phyloP scores from a whole-genome alignment of 92 coral and sea anemone genomes.

The Siderastrea siderea region DNA sequence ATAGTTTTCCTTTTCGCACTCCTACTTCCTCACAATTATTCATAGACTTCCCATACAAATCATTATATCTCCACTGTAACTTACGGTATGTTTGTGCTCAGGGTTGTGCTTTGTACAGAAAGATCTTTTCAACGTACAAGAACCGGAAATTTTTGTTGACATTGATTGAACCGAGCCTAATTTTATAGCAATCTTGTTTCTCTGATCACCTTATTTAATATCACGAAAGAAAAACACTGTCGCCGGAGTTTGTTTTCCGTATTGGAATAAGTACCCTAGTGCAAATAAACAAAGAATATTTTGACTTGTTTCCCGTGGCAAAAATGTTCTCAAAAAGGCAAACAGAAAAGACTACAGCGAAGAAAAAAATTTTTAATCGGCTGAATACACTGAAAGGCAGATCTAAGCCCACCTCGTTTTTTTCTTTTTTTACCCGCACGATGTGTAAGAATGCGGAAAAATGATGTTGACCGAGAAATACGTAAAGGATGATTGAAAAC shows the following conservation, averaged over 20 bases:
- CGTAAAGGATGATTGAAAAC: background rate
- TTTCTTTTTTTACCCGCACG: too few relatives aligned
- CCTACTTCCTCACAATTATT: background rate
- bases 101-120: background rate
- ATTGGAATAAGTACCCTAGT: background rate
- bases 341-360: background rate
- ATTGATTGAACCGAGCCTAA: background rate
- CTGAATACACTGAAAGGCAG: too few relatives aligned
- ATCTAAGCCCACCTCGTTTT: too few relatives aligned
- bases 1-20: background rate
- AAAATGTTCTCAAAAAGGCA: background rate
- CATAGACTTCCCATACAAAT: background rate
- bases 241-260: background rate
- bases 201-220: background rate
- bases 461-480: background rate
- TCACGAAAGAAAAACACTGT: background rate
- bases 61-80: background rate
- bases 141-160: slow-evolving; percentile 7
- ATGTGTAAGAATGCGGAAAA: too few relatives aligned
- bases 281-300: slow-evolving; percentile 5
- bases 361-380: background rate
- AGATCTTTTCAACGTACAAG: background rate
- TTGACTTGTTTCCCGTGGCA: background rate
- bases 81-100: background rate
- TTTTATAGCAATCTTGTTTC: background rate